These are phyloP conservation scores for Tineola bisselliella DNA, from an alignment of 2,888 invertebrate genomes.

Conservation along the genomic window DNA sequence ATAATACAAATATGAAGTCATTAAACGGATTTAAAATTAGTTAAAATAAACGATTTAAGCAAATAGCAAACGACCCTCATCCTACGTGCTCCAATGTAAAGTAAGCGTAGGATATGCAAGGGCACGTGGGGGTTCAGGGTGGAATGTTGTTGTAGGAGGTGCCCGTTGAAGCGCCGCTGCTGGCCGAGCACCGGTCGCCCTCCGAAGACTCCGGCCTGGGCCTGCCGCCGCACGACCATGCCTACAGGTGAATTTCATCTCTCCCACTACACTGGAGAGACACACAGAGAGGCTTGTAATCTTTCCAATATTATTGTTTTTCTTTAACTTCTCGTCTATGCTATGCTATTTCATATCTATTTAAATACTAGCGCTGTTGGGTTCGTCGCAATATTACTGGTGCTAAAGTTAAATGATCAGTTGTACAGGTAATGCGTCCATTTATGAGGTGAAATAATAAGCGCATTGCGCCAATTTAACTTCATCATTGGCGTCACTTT, in stretches of 20 bases:
- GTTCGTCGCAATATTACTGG: not conserved
- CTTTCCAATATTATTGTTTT: not conserved
- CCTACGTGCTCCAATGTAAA: conserved; percentile 2
- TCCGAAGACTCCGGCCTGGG: conserved; percentile 96
- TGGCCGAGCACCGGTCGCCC: conserved; percentile 82
- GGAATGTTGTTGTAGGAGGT: conserved; percentile 67
- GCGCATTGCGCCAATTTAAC: conserved; percentile 6
- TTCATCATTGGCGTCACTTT: not conserved
- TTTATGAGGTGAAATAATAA: not conserved
- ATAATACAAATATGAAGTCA: not conserved
- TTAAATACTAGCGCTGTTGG: not conserved
- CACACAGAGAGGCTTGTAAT: not conserved
- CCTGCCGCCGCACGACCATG: conserved; percentile 79
- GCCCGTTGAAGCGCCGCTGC: conserved; percentile 63
- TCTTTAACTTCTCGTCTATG: not conserved
- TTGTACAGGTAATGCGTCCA: not conserved
- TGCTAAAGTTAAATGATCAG: not conserved
- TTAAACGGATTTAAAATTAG: not conserved
- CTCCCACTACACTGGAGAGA: not conserved
- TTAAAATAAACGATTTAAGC: not conserved
- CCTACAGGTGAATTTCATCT: conserved; percentile 65
- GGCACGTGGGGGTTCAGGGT: conserved; percentile 59
- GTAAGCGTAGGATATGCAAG: conserved; percentile 14
- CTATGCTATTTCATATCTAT: not conserved
- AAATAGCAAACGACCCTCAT: not conserved